Evolutionary conservation across 2,888 invertebrate species (phyloP).

Genomic region (Augiades crinisus): DNA sequence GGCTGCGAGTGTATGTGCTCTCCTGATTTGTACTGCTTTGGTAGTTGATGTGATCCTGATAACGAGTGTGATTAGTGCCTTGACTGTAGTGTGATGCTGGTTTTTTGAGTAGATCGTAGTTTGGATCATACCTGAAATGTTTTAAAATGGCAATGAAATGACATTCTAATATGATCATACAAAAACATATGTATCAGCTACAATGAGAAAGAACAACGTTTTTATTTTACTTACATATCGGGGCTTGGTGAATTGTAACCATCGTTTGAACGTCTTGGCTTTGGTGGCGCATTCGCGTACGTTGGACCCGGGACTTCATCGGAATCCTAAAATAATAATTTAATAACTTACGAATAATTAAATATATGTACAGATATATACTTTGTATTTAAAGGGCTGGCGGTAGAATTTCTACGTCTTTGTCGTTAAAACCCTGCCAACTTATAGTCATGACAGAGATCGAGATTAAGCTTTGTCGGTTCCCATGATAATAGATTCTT

Average conservation of each 20-base stretch:
- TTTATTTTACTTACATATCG: slow-evolving; percentile 80
- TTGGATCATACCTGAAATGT: slow-evolving; percentile 77
- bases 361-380: too few relatives aligned
- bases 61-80: slow-evolving; percentile 65
- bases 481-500: slow-evolving; percentile 34
- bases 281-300: slow-evolving; percentile 95
- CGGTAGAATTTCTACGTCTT: slow-evolving; percentile 2
- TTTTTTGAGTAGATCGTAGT: slow-evolving; percentile 77
- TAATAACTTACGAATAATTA: too few relatives aligned
- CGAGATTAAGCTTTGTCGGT: slow-evolving; percentile 17
- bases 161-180: background rate
- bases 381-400: slow-evolving; percentile 2
- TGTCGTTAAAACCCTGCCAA: slow-evolving; percentile 11
- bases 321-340: slow-evolving; percentile 49
- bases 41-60: slow-evolving; percentile 65
- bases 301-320: slow-evolving; percentile 82
- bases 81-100: slow-evolving; percentile 77
- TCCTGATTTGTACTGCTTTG: slow-evolving; percentile 65
- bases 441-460: slow-evolving; percentile 3
- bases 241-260: slow-evolving; percentile 89
- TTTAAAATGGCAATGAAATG: slow-evolving; percentile 26
- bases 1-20: slow-evolving; percentile 76
- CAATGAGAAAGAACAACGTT: too few relatives aligned
- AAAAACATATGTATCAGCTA: background rate
- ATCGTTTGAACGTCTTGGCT: slow-evolving; percentile 90